These are phyloP conservation scores for Xiphydria camelus DNA, from an alignment of 2,888 invertebrate genomes.

Conservation along the genomic window DNA sequence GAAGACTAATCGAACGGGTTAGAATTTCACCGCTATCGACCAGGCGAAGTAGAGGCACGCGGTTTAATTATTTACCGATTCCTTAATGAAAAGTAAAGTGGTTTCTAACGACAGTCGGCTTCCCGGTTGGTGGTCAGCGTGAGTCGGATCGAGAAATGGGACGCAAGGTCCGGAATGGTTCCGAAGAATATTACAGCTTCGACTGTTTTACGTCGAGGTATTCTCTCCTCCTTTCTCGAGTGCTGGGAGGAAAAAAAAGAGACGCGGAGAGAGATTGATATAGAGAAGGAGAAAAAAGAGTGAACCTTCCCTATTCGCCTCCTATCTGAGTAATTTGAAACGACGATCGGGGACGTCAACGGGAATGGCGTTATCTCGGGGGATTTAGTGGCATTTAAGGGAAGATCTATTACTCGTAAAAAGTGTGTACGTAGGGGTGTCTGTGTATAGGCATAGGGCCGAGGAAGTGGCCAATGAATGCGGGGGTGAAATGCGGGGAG, in stretches of 20 bases:
- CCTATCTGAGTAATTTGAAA: not conserved
- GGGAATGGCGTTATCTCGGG: not conserved
- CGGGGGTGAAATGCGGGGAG: too few relatives aligned
- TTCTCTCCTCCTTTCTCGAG: not conserved
- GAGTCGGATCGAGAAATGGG: too few relatives aligned
- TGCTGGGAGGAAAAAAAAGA: not conserved
- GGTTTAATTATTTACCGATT: conserved; percentile 6
- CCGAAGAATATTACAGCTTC: too few relatives aligned
- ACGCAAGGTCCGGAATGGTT: too few relatives aligned
- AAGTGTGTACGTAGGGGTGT: not conserved
- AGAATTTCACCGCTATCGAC: conserved; percentile 2
- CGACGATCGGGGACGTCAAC: not conserved
- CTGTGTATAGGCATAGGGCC: too few relatives aligned
- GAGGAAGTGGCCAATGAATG: too few relatives aligned
- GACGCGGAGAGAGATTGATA: not conserved
- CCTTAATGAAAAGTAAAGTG: conserved; percentile 3
- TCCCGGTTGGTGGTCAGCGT: too few relatives aligned
- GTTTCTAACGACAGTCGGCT: not conserved
- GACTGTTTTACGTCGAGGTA: too few relatives aligned
- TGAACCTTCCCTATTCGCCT: not conserved
- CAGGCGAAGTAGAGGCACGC: not conserved
- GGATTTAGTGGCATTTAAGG: not conserved
- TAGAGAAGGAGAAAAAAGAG: not conserved
- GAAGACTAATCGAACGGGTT: not conserved
- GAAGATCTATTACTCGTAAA: not conserved